These are phyloP conservation scores for Drosophila sproati DNA, from an alignment of 1,140 invertebrate genomes.

Conservation along the genomic window DNA sequence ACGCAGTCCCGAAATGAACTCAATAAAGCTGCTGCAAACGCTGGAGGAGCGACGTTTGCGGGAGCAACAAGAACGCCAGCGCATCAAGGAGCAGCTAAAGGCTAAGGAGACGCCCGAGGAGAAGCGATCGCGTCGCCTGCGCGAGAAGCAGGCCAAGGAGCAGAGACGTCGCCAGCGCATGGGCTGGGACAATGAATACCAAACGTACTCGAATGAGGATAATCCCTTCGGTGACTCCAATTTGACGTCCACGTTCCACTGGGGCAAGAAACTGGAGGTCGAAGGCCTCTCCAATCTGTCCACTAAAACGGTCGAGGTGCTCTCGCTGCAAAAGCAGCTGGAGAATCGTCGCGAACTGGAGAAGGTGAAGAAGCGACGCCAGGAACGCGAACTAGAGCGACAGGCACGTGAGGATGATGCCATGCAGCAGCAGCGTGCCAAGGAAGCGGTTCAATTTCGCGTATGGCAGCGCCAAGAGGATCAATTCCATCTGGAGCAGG, in stretches of 20 bases:
- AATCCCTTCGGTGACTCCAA: constrained; percentile 99
- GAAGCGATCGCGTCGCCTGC: constrained; percentile 93
- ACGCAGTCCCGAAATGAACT: constrained; percentile 46
- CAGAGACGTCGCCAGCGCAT: constrained; percentile 93
- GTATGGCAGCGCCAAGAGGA: constrained; percentile 98
- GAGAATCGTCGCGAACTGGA: constrained; percentile 95
- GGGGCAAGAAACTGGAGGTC: constrained; percentile 98
- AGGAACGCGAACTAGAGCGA: constrained; percentile 95
- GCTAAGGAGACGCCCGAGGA: constrained; percentile 97
- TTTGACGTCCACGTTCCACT: constrained; percentile 96
- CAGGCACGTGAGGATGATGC: constrained; percentile 96
- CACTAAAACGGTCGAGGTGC: constrained; percentile 93
- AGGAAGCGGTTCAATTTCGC: constrained; percentile 97
- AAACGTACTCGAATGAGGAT: constrained; percentile 98
- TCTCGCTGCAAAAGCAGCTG: constrained; percentile 94
- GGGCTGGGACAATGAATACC: constrained; percentile 98
- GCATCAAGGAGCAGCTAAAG: constrained; percentile 93
- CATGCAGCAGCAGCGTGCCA: constrained; percentile 93
- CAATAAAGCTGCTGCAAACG: constrained; percentile 88
- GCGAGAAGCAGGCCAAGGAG: constrained; percentile 97
- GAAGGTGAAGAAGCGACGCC: constrained; percentile 95
- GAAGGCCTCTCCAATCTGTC: constrained; percentile 93
- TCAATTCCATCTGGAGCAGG: constrained; percentile 95
- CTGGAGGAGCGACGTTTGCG: constrained; percentile 89
- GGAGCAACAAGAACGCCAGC: constrained; percentile 88